Evolutionary conservation across 2,113 vertebrate species (phyloP).

Genomic region (Ellobius talpinus): DNA sequence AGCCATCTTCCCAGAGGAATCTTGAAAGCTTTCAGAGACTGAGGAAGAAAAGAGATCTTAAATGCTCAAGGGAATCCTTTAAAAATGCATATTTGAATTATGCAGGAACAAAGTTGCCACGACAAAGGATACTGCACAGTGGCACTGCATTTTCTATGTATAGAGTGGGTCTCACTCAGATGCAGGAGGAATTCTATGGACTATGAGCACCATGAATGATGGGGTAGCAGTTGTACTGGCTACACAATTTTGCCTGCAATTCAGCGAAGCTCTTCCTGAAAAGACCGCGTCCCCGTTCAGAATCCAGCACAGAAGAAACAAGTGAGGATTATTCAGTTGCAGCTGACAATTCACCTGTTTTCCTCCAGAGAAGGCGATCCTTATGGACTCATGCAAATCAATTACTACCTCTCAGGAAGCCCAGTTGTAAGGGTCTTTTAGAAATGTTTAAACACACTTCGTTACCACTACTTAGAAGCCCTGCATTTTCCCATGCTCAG

Average conservation of each 20-base stretch:
- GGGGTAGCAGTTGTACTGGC: not conserved
- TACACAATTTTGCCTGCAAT: not conserved
- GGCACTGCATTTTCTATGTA: not conserved
- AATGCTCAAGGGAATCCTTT: not conserved
- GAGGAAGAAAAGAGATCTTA: not conserved
- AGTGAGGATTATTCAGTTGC: not conserved
- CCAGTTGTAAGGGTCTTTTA: slow-evolving; percentile 6
- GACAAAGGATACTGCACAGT: not conserved
- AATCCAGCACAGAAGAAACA: not conserved
- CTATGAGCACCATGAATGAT: not conserved
- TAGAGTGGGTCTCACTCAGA: not conserved
- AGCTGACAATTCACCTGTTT: slow-evolving; percentile 15
- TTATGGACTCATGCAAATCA: not conserved
- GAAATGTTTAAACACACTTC: not conserved
- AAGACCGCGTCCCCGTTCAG: not conserved
- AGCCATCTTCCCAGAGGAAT: not conserved
- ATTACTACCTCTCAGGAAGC: not conserved
- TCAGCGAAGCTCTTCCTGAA: not conserved
- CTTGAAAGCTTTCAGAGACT: not conserved
- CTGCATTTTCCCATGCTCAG: not conserved
- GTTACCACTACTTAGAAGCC: not conserved
- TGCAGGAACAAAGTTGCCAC: not conserved
- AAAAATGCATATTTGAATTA: not conserved
- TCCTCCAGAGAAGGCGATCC: not conserved
- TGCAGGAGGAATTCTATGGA: not conserved